Evolutionary conservation across 1,140 invertebrate species (phyloP).

Genomic region (Drosophila ananassae): DNA sequence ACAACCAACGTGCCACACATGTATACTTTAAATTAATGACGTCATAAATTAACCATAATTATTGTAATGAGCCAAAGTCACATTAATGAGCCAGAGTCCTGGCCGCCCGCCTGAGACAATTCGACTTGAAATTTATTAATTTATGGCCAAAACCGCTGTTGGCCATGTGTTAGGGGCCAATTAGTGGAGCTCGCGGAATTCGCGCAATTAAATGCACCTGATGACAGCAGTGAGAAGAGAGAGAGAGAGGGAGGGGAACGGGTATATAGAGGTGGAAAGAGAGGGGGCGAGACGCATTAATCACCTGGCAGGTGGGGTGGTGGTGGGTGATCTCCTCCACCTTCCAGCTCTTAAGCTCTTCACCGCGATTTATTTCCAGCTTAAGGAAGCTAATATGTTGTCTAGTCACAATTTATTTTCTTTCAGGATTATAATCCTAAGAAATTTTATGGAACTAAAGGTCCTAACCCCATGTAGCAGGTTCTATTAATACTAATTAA

Average conservation of each 20-base stretch:
- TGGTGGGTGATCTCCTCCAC: not conserved
- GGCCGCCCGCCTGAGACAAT: conserved; percentile 58
- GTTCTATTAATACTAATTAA: too few relatives aligned
- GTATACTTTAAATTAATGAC: conserved; percentile 72
- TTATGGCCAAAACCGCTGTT: conserved; percentile 57
- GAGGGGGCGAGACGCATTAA: conserved; percentile 65
- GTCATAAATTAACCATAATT: conserved; percentile 80
- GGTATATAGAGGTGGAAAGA: not conserved
- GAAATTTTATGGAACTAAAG: too few relatives aligned
- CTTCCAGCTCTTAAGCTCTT: not conserved
- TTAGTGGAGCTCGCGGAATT: conserved; percentile 66
- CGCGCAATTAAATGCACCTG: conserved; percentile 83
- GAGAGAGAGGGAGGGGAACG: not conserved
- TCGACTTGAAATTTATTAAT: conserved; percentile 78
- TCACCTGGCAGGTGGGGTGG: conserved; percentile 21
- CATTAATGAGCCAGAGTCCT: conserved; percentile 64
- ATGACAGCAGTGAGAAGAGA: conserved; percentile 43
- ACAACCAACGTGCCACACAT: conserved; percentile 13
- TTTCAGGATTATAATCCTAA: too few relatives aligned
- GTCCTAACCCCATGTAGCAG: too few relatives aligned
- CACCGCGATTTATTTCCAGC: not conserved
- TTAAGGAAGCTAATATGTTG: not conserved
- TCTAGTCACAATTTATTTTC: not conserved
- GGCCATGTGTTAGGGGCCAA: conserved; percentile 70
- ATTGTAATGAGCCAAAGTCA: conserved; percentile 72